Evolutionary conservation across 1,140 invertebrate species (phyloP).

Genomic region (Leptinotarsa defecta): DNA sequence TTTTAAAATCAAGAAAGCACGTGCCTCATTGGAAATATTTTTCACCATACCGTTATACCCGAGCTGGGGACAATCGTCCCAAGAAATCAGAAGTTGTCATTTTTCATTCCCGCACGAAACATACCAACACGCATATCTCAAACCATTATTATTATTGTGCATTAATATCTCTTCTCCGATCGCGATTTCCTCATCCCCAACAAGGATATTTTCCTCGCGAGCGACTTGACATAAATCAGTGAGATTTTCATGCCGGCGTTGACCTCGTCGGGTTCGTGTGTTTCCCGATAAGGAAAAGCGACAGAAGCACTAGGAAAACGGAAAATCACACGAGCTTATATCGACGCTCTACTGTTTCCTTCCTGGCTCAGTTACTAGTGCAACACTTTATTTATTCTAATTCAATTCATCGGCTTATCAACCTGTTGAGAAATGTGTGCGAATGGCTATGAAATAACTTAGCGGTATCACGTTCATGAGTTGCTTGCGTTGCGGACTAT

Average conservation of each 20-base stretch:
- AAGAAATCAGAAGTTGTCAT: background rate
- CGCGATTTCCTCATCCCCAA: slow-evolving; percentile 1
- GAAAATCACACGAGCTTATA: background rate
- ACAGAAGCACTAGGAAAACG: slow-evolving; percentile 5
- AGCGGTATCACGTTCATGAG: slow-evolving; percentile 1
- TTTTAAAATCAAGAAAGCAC: too few species aligned
- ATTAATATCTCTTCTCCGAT: background rate
- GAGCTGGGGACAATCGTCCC: too few species aligned
- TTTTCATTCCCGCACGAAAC: background rate
- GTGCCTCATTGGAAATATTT: too few species aligned
- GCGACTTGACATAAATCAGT: slow-evolving; percentile 2
- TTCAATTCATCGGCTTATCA: slow-evolving; percentile 8
- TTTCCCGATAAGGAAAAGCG: background rate
- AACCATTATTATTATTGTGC: slow-evolving; percentile 1
- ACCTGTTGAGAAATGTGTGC: slow-evolving; percentile 5
- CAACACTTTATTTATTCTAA: background rate
- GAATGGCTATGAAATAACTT: background rate
- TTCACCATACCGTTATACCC: too few species aligned
- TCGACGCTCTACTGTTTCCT: slow-evolving; percentile 7
- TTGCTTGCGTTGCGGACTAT: background rate
- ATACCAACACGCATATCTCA: background rate
- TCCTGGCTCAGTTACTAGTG: slow-evolving; percentile 1
- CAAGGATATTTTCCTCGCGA: slow-evolving; percentile 4
- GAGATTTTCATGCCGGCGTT: background rate
- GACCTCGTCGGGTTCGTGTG: background rate